Evolutionary conservation across 2,797 vertebrate species (phyloP).

Genomic region (Phoebastria nigripes): DNA sequence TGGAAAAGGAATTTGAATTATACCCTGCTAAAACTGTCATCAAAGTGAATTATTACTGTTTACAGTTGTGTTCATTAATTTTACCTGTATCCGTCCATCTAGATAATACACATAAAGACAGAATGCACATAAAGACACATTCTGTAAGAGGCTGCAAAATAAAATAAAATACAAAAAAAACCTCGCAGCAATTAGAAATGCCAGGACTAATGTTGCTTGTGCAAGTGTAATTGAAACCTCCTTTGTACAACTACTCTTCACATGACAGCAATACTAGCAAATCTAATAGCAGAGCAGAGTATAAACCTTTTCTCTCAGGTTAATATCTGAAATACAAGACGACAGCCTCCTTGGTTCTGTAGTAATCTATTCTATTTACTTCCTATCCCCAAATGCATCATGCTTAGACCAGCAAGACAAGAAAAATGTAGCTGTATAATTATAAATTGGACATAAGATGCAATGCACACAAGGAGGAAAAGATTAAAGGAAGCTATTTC

Average conservation of each 20-base stretch:
- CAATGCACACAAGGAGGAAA: neutral
- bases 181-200: neutral
- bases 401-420: neutral
- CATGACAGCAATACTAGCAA: neutral
- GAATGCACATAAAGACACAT: neutral
- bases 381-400: neutral
- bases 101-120: neutral
- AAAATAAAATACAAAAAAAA: neutral
- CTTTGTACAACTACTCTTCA: neutral
- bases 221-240: neutral
- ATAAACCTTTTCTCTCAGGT: neutral
- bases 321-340: neutral
- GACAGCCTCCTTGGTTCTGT: neutral
- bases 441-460: neutral
- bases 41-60: constrained; percentile 53
- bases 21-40: constrained; percentile 41
- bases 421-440: neutral
- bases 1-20: constrained; percentile 51
- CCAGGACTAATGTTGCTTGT: neutral
- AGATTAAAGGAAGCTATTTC: neutral
- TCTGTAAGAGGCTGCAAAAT: neutral
- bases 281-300: neutral
- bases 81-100: constrained; percentile 4
- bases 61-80: constrained; percentile 37
- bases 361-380: neutral